These are phyloP conservation scores for Dynastes tityus DNA, from an alignment of 2,888 invertebrate species.

Conservation along the genomic window DNA sequence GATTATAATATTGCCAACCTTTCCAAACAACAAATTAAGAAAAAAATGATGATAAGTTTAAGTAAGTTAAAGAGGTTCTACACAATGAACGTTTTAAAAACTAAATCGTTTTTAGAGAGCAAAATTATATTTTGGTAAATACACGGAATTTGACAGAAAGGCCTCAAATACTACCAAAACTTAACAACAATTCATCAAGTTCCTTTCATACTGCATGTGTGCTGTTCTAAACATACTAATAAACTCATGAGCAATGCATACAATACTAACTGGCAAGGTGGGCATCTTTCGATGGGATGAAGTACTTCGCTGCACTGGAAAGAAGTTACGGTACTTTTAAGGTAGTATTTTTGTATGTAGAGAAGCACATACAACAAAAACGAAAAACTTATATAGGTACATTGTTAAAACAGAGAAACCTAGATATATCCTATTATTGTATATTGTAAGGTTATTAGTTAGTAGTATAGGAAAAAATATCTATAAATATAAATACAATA, in stretches of 20 bases:
- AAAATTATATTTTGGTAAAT: not conserved
- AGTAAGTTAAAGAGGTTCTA: too few relatives aligned
- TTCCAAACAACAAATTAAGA: too few relatives aligned
- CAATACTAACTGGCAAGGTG: slow-evolving; percentile 1
- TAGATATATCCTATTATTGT: too few relatives aligned
- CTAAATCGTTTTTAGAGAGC: not conserved
- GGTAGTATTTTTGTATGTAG: too few relatives aligned
- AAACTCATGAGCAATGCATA: slow-evolving; percentile 5
- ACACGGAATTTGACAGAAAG: not conserved
- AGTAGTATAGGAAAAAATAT: slow-evolving; percentile 64
- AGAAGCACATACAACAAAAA: not conserved
- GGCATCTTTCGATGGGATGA: not conserved
- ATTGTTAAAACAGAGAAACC: too few relatives aligned
- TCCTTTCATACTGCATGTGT: not conserved
- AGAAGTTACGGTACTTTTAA: not conserved
- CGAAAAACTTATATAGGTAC: too few relatives aligned
- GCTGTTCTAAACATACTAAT: slow-evolving; percentile 2
- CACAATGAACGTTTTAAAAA: too few relatives aligned
- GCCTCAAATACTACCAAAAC: not conserved
- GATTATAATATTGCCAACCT: too few relatives aligned
- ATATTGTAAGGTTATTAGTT: too few relatives aligned
- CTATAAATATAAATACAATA: slow-evolving; percentile 55
- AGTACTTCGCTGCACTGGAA: slow-evolving; percentile 16
- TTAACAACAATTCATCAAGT: not conserved
- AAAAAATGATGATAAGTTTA: too few relatives aligned